Evolutionary conservation across 2,888 invertebrate species (phyloP).

Genomic region (Pyrocoelia pectoralis): DNA sequence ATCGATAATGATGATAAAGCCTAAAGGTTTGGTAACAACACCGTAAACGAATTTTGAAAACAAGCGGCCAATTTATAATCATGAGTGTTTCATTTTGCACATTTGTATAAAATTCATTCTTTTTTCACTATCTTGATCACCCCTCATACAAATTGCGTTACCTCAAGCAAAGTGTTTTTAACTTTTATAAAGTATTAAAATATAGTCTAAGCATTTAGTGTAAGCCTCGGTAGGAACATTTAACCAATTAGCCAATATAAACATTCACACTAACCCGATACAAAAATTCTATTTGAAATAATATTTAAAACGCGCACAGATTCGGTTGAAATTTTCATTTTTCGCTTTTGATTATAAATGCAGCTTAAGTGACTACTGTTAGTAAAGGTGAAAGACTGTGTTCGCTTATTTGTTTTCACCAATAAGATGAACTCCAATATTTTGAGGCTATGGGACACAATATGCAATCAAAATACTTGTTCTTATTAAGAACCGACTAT

Average conservation of each 20-base stretch:
- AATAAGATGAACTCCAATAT: conserved; percentile 49
- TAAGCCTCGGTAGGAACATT: not conserved
- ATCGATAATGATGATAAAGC: conserved; percentile 92
- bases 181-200: conserved; percentile 32
- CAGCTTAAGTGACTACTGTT: conserved; percentile 13
- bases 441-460: conserved; percentile 55
- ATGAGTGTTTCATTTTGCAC: conserved; percentile 38
- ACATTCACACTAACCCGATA: conserved; percentile 12
- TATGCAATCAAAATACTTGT: conserved; percentile 48
- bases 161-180: conserved; percentile 24
- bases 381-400: conserved; percentile 34
- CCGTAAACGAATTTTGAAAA: conserved; percentile 8
- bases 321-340: not conserved
- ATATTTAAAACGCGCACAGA: conserved; percentile 9
- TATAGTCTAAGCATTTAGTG: conserved; percentile 15
- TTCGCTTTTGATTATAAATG: conserved; percentile 34
- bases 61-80: conserved; percentile 52
- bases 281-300: conserved; percentile 1
- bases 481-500: conserved; percentile 31
- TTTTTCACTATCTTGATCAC: conserved; percentile 25
- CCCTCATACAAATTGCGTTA: conserved; percentile 19
- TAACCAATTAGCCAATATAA: conserved; percentile 7
- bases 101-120: conserved; percentile 32
- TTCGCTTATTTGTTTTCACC: conserved; percentile 42
- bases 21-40: conserved; percentile 66